Base-by-base conservation (phyloP, 2,797 vertebrate species). In the Spinibarbus caldwelli region DNA sequence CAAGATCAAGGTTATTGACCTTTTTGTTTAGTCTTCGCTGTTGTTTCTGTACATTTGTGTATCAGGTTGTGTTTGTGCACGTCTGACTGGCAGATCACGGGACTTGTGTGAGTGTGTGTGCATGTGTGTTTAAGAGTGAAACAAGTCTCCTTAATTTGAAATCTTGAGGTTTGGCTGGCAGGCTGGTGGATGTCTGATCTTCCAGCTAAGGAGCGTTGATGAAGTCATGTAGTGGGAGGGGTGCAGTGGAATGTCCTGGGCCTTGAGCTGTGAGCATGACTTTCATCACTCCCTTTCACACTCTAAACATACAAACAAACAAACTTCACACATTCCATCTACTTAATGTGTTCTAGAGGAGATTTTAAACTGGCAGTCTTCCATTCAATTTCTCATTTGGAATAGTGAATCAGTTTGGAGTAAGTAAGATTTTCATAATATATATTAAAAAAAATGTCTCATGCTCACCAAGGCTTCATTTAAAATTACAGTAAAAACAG, bases 21-120 rank as follows among this genome's bases (percentile, higher is more conserved):
- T 95, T 95, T 91, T 93, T 94, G 91, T 95, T 95, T 94, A 93
- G 57, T 47, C 57, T 54, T 38, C 2, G 1, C 26, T 72, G 79
- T 73, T 85, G 29, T 72, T 66, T 75, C 52, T 45, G 11, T 43
- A 19, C 10, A 66, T 68, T 72, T 41, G 68, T 77, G 79, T 77
- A 82, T 84, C 36, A 26, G 83, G 87, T 87, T 84, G 87, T 87
- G 88, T 85, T 82, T 41, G 43, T 70, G 47, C 80, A 86, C n/a
- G 17, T 67, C 49, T 38, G 47, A 57, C 21, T n/a, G 47, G 71
- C 38, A 41, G 38, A 41, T 41, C 38, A 41, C 8, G 2, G 38
- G 8, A 10, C 10, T n/a, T 76, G 47, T 11, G 88, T 85, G 78
- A 36, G 57, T 70, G 47, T 47, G 62, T 43, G 31, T 83, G 36